Conservation (phyloP, 92 coral and sea anemone species). For the Scolanthus callimorphus region DNA sequence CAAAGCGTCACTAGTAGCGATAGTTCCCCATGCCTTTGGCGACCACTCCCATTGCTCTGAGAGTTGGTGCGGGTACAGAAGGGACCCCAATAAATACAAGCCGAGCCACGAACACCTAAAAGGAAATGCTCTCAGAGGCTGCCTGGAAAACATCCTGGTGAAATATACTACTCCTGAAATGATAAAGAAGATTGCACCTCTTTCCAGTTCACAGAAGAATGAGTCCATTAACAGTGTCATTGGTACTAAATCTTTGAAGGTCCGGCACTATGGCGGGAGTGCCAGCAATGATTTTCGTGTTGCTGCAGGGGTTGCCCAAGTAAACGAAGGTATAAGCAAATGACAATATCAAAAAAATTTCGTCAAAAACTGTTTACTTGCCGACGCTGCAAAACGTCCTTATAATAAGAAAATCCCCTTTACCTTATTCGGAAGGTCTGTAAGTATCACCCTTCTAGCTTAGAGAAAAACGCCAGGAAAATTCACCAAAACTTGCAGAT, state of each 20-base stretch:
- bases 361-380: too few species aligned
- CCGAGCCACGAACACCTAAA: slow-evolving; percentile 10
- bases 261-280: slow-evolving; percentile 31
- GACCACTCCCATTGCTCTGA: slow-evolving; percentile 7
- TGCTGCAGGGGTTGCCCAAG: slow-evolving; percentile 26
- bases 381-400: too few species aligned
- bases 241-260: slow-evolving; percentile 10
- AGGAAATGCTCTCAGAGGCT: slow-evolving; percentile 6
- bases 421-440: too few species aligned
- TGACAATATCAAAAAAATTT: too few species aligned
- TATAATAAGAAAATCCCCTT: too few species aligned
- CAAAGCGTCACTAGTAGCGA: slow-evolving; percentile 6
- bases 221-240: slow-evolving; percentile 12
- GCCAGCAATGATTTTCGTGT: slow-evolving; percentile 26
- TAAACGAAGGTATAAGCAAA: slow-evolving; percentile 26
- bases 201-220: slow-evolving; percentile 17
- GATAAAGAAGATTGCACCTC: slow-evolving; percentile 8
- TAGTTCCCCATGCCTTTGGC: slow-evolving; percentile 30
- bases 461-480: too few species aligned
- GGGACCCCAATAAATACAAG: slow-evolving; percentile 7
- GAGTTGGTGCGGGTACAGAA: slow-evolving; percentile 18
- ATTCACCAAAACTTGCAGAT: too few species aligned
- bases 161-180: slow-evolving; percentile 15
- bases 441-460: too few species aligned
- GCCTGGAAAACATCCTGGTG: slow-evolving; percentile 2